Conservation (phyloP, 2,888 invertebrate genomes). For the Quadriops clusia region DNA sequence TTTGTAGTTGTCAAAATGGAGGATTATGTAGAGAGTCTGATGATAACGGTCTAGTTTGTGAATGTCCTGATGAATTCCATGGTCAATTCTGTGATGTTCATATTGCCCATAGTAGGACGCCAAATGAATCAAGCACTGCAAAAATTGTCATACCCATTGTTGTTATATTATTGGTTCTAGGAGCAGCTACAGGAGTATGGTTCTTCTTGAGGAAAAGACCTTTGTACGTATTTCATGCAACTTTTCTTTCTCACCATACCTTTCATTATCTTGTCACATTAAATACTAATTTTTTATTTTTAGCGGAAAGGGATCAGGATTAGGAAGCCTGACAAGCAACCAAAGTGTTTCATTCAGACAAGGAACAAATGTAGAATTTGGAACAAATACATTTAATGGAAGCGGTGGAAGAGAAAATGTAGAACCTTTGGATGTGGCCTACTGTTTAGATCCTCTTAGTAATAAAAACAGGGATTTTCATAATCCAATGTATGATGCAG, state of each 20-base stretch:
- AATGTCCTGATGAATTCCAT: slow-evolving; percentile 57
- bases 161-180: slow-evolving; percentile 59
- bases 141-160: slow-evolving; percentile 75
- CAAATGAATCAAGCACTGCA: slow-evolving; percentile 47
- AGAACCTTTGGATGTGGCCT: slow-evolving; percentile 64
- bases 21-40: slow-evolving; percentile 55
- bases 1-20: slow-evolving; percentile 80
- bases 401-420: slow-evolving; percentile 37
- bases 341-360: slow-evolving; percentile 88
- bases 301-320: slow-evolving; percentile 69
- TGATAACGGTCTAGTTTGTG: slow-evolving; percentile 51
- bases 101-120: slow-evolving; percentile 45
- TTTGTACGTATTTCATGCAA: slow-evolving; percentile 52
- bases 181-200: slow-evolving; percentile 66
- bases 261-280: slow-evolving; percentile 5
- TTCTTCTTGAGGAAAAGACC: slow-evolving; percentile 71
- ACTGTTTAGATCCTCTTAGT: slow-evolving; percentile 63
- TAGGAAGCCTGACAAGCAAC: slow-evolving; percentile 70
- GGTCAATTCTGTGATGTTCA: slow-evolving; percentile 64
- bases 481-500: slow-evolving; percentile 96
- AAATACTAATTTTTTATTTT: slow-evolving; percentile 11
- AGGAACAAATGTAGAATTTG: slow-evolving; percentile 88
- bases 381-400: slow-evolving; percentile 46
- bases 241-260: slow-evolving; percentile 5
- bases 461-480: slow-evolving; percentile 85